Base-by-base conservation (phyloP, 2,797 vertebrate species). In the Lacerta agilis region DNA sequence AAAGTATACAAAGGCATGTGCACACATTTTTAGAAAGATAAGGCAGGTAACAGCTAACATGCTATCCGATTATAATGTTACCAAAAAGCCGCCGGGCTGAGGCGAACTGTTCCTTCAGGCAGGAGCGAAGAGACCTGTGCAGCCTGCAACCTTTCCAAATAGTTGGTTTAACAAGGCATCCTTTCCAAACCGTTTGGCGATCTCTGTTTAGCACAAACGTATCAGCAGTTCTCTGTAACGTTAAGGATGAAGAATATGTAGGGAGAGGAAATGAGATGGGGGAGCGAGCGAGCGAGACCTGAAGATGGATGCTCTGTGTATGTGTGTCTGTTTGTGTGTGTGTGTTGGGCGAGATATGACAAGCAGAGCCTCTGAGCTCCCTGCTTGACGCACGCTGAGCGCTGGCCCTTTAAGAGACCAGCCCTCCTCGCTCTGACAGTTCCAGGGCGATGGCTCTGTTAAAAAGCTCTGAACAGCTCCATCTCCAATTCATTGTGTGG, bases 361-460 rank as follows among this genome's bases (percentile, higher is more conserved):
- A 75, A 81, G 77, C 78, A 13, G 76, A 84, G 82, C 2, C 41
- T 61, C 17, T 23, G 45, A 79, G 78, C 58, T 81, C 20, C 58
- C 71, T 36, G 75, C 36, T 55, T 25, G 41, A 18, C 20, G 75
- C 36, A 67, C n/a, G 41, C 89, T 90, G 77, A 61, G 55, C n/a
- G 55, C 89, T 90, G 77, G 69, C 86, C 82, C 89, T 90, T 87
- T 87, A 87, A 90, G 89, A 84, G 82, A 41, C 43, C 77, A 81
- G 11, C 89, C 89, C 86, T 84, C 81, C 75, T 55, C 66, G 85
- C 33, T 78, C 75, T 87, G 87, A 88, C 87, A 88, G 88, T 86
- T 86, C 87, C 78, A 82, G 88, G 88, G 88, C 76, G 89, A 90
- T 87, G 89, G 85, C 71, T 79, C 85, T 29, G 64, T 90, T 90